Evolutionary conservation across 2,888 invertebrate genomes (phyloP), one percentile per base, ranked within the genome.

Genomic region (Cecidostiba fungosa): DNA sequence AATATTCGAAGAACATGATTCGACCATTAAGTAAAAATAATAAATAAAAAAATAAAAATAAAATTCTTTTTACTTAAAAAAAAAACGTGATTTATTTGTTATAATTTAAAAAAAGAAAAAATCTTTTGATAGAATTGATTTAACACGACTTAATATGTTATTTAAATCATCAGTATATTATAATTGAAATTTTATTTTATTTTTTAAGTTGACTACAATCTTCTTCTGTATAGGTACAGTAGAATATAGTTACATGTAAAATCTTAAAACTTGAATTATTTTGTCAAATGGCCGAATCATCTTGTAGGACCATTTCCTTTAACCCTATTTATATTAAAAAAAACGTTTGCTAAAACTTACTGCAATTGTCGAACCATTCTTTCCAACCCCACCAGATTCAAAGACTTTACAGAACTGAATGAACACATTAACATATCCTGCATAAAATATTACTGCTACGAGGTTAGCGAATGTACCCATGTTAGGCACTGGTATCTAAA

Each of bases 311-410:
- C 66, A n/a, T 29, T 47, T 66, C 32, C 69, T 69, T 29, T 69
- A 66, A 77, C 77, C 77, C 1, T 70, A 6, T 36, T 70, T 8
- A 76, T 73, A 47, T 4, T 43, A 43, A 43, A 69, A 82, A 77
- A 70, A 86, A 84, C 73, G n/a, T 62, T 70, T 76, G 87, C 77
- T 36, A 10, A 77, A 83, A 96, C 98, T 97, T 97, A 99, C 99
- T 95, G 99, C 99, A 91, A 99, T 98, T 89, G 99, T 98, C 91
- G 99, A 99, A 95, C 99, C 99, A 95, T 99, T 99, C 95, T 98
- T 99, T 93, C 99, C 99, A 93, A 97, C 97, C 94, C 99, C 99
- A 94, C 98, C 97, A 94, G 95, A 94, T 91, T 95, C 95, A 95
- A 97, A 96, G 90, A 96, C 95, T 93, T 95, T 95, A 92, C 95